phyloP scores from a whole-genome alignment of 2,888 invertebrate genomes.

The Acanthosepion pharaonis region DNA sequence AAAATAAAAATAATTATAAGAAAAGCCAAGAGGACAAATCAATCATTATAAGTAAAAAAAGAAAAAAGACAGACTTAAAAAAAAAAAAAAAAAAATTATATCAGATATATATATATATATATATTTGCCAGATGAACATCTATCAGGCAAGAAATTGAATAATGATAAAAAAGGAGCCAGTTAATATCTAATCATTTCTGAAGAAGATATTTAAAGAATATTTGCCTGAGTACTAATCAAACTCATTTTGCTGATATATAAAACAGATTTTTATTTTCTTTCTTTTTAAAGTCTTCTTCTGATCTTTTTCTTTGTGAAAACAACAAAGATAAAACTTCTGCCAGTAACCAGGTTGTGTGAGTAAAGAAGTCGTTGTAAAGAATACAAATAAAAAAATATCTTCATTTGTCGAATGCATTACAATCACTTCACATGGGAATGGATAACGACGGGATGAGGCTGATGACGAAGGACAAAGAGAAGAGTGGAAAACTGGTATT shows the following conservation, averaged over 20 bases:
- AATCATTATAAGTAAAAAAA: neutral
- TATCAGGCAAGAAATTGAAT: neutral
- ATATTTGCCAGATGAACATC: neutral
- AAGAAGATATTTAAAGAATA: neutral
- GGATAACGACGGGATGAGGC: neutral
- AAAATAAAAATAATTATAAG: neutral
- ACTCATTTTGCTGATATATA: neutral
- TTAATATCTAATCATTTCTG: conserved; percentile 11
- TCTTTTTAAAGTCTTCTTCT: neutral
- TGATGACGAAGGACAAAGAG: neutral
- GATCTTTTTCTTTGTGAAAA: neutral
- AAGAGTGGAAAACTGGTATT: neutral
- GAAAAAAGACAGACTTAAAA: neutral
- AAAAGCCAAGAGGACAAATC: neutral
- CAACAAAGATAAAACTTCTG: neutral
- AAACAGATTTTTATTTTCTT: neutral
- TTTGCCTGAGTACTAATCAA: neutral
- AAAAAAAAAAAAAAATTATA: neutral
- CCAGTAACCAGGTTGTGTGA: neutral
- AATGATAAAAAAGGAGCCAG: neutral
- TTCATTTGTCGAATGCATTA: neutral
- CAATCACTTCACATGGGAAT: neutral
- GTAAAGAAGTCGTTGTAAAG: neutral
- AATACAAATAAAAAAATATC: neutral
- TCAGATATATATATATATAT: neutral